Percentiles rank a stretch among this genome's conserved stretches.
These are phyloP conservation scores for Spondyliosoma cantharus DNA, from an alignment of 2,797 vertebrate genomes.

Conservation along the genomic window DNA sequence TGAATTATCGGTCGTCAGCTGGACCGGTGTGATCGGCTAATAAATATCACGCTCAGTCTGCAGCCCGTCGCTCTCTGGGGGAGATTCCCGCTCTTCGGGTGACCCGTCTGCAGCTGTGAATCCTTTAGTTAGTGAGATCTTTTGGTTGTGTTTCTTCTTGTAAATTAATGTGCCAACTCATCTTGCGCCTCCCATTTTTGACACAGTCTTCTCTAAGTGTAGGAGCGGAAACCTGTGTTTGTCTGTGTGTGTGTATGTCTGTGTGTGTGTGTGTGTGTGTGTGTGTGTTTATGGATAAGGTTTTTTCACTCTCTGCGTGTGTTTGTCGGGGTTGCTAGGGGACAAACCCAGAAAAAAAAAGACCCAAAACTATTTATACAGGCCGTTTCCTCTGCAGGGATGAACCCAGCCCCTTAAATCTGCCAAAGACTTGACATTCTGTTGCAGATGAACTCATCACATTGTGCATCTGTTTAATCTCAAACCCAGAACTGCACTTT, in stretches of 20 bases:
- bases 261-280: no score
- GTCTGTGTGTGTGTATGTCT: not conserved
- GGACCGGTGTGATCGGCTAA: no score
- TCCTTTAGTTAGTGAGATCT: no score
- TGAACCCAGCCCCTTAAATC: constrained; percentile 38
- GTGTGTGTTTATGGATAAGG: not conserved
- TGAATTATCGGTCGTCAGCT: no score
- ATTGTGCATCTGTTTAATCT: constrained; percentile 45
- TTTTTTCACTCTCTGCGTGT: not conserved
- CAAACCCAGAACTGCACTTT: not conserved
- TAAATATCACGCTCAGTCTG: no score
- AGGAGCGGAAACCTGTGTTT: not conserved
- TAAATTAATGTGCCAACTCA: no score
- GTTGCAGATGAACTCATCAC: constrained; percentile 16
- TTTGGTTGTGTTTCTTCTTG: no score
- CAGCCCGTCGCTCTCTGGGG: no score
- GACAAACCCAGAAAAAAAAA: constrained; percentile 30
- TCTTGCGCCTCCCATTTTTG: no score
- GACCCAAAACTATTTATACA: constrained; percentile 64
- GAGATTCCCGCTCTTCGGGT: no score
- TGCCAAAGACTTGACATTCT: constrained; percentile 24
- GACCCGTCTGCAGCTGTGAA: no score
- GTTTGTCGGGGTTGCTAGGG: constrained; percentile 48
- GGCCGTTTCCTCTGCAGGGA: constrained; percentile 59
- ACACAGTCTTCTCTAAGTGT: not conserved